These are phyloP conservation scores for Tupaia tana DNA, from an alignment of 2,113 vertebrate species.

Conservation along the genomic window DNA sequence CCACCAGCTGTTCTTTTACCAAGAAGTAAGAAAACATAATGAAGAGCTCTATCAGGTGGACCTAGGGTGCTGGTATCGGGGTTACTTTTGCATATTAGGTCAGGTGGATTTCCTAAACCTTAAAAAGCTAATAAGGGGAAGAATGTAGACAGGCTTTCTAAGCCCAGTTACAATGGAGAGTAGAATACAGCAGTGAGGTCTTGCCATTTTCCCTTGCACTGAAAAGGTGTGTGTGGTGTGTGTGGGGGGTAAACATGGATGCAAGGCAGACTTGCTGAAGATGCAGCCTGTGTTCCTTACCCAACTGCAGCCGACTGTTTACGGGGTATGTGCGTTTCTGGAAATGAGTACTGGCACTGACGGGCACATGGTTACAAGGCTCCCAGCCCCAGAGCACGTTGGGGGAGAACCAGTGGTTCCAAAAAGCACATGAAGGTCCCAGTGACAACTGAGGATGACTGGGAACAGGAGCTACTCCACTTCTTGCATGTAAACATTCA, in stretches of 20 bases:
- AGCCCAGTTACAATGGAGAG: slow-evolving; percentile 72
- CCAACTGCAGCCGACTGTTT: slow-evolving; percentile 61
- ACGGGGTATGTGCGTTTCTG: slow-evolving; percentile 70
- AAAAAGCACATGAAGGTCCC: neutral
- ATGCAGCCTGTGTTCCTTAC: slow-evolving; percentile 76
- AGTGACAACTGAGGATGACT: neutral
- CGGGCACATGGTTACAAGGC: neutral
- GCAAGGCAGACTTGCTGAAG: slow-evolving; percentile 76
- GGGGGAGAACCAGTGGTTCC: neutral
- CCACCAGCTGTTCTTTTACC: neutral
- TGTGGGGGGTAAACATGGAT: slow-evolving; percentile 25
- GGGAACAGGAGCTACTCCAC: neutral
- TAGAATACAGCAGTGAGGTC: slow-evolving; percentile 64
- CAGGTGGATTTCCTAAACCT: slow-evolving; percentile 28
- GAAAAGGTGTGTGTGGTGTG: slow-evolving; percentile 7
- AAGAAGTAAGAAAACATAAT: neutral
- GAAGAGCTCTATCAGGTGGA: neutral
- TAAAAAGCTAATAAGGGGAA: slow-evolving; percentile 74
- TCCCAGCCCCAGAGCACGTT: slow-evolving; percentile 25
- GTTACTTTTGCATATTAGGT: neutral
- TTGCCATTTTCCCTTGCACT: slow-evolving; percentile 29
- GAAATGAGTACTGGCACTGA: slow-evolving; percentile 70
- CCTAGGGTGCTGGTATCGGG: neutral
- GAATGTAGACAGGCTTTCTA: slow-evolving; percentile 53
- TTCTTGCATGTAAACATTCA: neutral